These are phyloP conservation scores for Eudorcas thomsonii DNA, from an alignment of 2,113 vertebrate species.

Conservation along the genomic window DNA sequence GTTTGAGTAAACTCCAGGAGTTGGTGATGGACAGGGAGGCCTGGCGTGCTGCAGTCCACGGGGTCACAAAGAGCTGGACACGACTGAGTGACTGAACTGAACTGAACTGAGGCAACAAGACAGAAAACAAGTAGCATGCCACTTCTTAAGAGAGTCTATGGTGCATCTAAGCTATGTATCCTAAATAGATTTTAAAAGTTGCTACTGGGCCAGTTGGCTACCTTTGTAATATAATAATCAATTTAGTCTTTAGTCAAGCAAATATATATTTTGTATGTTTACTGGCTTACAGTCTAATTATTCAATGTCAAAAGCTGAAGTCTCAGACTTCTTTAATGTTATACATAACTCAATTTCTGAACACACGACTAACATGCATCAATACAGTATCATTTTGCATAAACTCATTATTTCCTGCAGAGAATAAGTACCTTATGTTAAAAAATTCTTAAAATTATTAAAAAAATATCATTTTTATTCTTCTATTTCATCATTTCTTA, in stretches of 20 bases:
- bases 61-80: neutral
- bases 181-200: conserved; percentile 1
- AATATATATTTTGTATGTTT: neutral
- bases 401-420: neutral
- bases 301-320: neutral
- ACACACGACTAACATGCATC: conserved; percentile 43
- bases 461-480: conserved; percentile 15
- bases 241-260: neutral
- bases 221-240: conserved; percentile 22
- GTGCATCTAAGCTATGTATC: neutral
- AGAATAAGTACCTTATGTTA: conserved; percentile 32
- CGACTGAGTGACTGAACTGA: neutral
- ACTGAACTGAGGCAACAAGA: neutral
- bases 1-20: neutral
- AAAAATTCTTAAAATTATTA: conserved; percentile 46
- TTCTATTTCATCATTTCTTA: neutral
- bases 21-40: neutral
- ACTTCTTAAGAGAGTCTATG: conserved; percentile 2
- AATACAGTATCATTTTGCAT: neutral
- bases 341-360: conserved; percentile 27
- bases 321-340: conserved; percentile 29
- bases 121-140: neutral
- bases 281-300: neutral
- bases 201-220: neutral
- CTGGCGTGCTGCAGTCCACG: neutral